These are phyloP conservation scores for Choloepus didactylus DNA, from an alignment of 2,797 vertebrate species.

Conservation along the genomic window DNA sequence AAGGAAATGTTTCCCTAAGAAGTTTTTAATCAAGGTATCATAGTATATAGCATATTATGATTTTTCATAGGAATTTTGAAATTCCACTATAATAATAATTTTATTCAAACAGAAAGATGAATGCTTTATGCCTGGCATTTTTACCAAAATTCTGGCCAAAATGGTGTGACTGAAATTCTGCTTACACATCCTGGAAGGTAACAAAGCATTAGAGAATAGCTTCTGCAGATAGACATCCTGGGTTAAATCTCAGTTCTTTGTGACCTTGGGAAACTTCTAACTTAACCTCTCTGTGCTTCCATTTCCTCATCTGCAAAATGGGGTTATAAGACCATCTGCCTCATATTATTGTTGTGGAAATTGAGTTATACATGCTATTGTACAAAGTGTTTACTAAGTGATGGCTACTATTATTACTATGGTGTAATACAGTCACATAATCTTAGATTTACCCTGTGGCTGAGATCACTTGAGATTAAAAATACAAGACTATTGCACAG, in stretches of 20 bases:
- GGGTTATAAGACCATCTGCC: neutral
- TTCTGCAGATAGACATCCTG: neutral
- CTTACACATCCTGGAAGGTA: neutral
- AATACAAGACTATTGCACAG: neutral
- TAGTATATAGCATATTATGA: neutral
- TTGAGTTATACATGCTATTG: neutral
- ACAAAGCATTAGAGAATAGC: neutral
- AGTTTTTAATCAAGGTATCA: neutral
- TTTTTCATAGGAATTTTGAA: neutral
- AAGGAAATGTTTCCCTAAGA: neutral
- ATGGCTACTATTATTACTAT: neutral
- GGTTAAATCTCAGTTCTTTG: neutral
- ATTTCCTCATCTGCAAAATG: constrained; percentile 22
- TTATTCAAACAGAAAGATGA: neutral
- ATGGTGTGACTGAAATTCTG: neutral
- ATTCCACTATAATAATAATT: neutral
- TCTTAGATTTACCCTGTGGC: neutral
- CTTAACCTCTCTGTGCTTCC: neutral
- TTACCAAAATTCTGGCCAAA: neutral
- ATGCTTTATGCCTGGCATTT: neutral
- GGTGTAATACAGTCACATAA: neutral
- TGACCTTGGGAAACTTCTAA: neutral
- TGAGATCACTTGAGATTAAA: neutral
- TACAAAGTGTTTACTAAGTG: neutral
- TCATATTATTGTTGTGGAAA: neutral